Evolutionary conservation across 1,140 invertebrate genomes (phyloP), one percentile per base, ranked within the genome.

Genomic region (fruit fly (Drosophila melanogaster)): DNA sequence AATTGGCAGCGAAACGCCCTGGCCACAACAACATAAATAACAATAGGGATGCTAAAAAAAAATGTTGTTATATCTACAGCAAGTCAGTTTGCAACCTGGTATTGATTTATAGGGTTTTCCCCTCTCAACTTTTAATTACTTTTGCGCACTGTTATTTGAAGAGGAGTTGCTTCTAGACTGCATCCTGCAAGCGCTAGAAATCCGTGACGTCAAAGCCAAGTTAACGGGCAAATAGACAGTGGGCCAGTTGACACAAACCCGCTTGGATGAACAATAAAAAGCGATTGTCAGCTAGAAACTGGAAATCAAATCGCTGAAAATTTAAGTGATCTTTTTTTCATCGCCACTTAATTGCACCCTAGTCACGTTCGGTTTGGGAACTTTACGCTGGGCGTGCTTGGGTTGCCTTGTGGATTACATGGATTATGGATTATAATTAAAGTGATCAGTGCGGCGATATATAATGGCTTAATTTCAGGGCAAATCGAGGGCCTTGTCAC

Each of bases 191-290:
- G 30, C 37, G 24, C 33, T 8, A 44, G 4, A 15, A 44, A 15
- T 14, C 26, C 7, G 58, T 50, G 64, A 50, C 58, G 64, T 67
- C 58, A 67, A 53, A 53, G 37, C 24, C 46, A 40, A 43, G 37
- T 37, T 33, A 17, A 50, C n/a, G 51, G n/a, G 24, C 67, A 41
- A 33, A 14, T 14, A 38, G 14, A 38, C 35, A 70, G 41, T 70
- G 66, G 43, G 64, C 49, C 66, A 70, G 66, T 56, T 69, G 62
- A 69, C 66, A 69, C 66, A 69, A 69, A 69, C 33, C 33, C 12
- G 62, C 40, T 69, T 44, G 14, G 40, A 14, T 46, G 66, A 66
- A 64, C 49, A 35, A 15, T 26, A 26, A 62, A 11, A 65, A 70
- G 38, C 44, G 65, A 44, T 70, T 15, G 51, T n/a, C 65, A 24